These are phyloP conservation scores for Solea solea DNA, from an alignment of 2,113 vertebrate species.

Conservation along the genomic window DNA sequence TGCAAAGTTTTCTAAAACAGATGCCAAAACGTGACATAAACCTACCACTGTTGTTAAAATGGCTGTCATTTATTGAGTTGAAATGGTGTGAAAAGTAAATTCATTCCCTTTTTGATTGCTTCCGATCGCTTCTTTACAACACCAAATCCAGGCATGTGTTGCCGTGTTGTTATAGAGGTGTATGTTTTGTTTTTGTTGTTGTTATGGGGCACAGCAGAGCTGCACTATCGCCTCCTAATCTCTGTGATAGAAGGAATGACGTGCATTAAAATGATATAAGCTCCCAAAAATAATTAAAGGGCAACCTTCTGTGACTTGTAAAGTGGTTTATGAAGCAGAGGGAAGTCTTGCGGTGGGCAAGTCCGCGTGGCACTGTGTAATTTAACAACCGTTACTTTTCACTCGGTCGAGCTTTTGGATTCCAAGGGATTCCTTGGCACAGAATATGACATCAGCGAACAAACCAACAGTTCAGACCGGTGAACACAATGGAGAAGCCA, in stretches of 20 bases:
- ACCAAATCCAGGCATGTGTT: not conserved
- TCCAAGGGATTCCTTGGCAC: constrained; percentile 48
- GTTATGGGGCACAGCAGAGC: constrained; percentile 5
- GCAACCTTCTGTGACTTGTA: constrained; percentile 60
- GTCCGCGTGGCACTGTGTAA: constrained; percentile 47
- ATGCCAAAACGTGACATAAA: constrained; percentile 41
- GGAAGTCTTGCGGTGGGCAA: constrained; percentile 58
- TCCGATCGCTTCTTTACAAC: constrained; percentile 55
- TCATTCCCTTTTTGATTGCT: constrained; percentile 25
- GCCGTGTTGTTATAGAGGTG: constrained; percentile 17
- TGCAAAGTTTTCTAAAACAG: constrained; percentile 14
- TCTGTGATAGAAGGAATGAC: constrained; percentile 47
- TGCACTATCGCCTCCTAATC: constrained; percentile 27
- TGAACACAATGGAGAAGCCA: constrained; percentile 34
- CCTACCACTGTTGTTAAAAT: constrained; percentile 20
- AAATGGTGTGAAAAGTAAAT: constrained; percentile 24
- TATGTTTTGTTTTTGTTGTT: constrained; percentile 9
- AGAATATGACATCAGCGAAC: constrained; percentile 40
- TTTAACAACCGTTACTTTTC: constrained; percentile 57
- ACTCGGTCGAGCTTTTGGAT: constrained; percentile 16
- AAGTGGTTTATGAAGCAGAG: constrained; percentile 64
- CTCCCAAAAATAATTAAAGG: constrained; percentile 69
- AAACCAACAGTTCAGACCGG: constrained; percentile 28
- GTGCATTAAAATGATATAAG: constrained; percentile 51
- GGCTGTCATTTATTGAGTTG: not conserved